Evolutionary conservation across 2,888 invertebrate genomes (phyloP), one percentile per base, ranked within the genome.

Genomic region (Standfussiana lucernea): DNA sequence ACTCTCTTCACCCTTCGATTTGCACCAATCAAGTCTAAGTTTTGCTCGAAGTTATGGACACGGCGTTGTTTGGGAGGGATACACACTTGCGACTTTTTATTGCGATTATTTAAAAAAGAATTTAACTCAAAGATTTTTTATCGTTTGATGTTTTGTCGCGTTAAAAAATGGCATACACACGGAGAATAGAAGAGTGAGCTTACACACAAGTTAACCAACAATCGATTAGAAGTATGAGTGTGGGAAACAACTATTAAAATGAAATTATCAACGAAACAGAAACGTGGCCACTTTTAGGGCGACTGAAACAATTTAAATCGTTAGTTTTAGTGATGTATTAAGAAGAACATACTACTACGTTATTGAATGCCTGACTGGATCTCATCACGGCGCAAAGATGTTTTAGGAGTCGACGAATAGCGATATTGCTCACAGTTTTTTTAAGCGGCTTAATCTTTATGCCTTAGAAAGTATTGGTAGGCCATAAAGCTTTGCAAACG

Each of bases 1-100:
- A 82, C 86, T 90, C 90, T 88, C 90, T 91, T 89, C 85, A 87
- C 83, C 83, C 88, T 86, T 87, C 86, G 84, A 89, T 91, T 91
- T 93, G 94, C 95, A 95, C 95, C 95, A 94, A 92, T 94, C 91
- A 88, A 88, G 82, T 89, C 86, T 87, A 87, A 75, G 79, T 84
- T 85, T 70, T 85, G 88, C 78, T 79, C 73, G 59, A 81, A 73
- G 67, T 74, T 79, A 75, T 79, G 86, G 87, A 86, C 82, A 86
- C 86, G 87, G 88, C 84, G 59, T 77, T 71, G 47, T 76, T 72
- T 75, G 32, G 62, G 65, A 42, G 35, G 28, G n/a, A 6, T 77
- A 32, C 74, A 83, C 81, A 86, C 85, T 80, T 83, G 81, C 82
- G 79, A 79, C 56, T 76, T 72, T 77, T 70, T 56, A 3, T 62